These are phyloP conservation scores for Umimayanthus kanabou DNA, from an alignment of 92 coral and sea anemone genomes.

Conservation along the genomic window DNA sequence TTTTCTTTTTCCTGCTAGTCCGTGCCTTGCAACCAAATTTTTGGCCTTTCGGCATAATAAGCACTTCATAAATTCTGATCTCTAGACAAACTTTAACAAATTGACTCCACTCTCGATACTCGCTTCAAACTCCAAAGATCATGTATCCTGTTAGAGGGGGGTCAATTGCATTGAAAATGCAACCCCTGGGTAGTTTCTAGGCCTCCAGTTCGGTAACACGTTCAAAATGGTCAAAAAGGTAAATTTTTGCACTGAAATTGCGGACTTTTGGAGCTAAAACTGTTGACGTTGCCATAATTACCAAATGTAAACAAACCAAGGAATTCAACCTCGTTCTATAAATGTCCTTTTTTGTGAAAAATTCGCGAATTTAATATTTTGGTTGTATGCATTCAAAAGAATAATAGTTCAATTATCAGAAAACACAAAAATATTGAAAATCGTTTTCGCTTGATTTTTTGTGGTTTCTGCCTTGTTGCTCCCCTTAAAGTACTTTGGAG, in stretches of 20 bases:
- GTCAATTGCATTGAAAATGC: constrained; percentile 8
- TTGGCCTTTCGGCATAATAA: not conserved
- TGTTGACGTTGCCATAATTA: not conserved
- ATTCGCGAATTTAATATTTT: too few species aligned
- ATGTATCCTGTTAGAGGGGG: not conserved
- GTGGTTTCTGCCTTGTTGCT: too few species aligned
- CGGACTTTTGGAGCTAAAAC: constrained; percentile 2
- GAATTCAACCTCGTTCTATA: not conserved
- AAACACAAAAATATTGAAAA: too few species aligned
- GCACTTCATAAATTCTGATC: not conserved
- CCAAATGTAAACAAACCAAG: not conserved
- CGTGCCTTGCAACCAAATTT: not conserved
- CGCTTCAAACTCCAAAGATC: not conserved
- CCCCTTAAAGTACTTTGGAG: too few species aligned
- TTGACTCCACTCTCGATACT: not conserved
- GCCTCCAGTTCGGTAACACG: constrained; percentile 5
- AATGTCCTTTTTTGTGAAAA: not conserved
- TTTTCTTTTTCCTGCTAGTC: not conserved
- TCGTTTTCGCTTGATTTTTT: too few species aligned
- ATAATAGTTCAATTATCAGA: too few species aligned
- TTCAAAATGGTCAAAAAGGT: constrained; percentile 5
- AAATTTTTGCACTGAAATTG: constrained; percentile 4
- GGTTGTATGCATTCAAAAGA: too few species aligned
- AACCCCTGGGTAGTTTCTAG: constrained; percentile 2
- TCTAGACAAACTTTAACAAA: not conserved